A percentile compares a stretch with the other conserved stretches of the same genome.
These are phyloP conservation scores for Scaptomyza polygonia DNA, from an alignment of 2,888 invertebrate species.

Conservation along the genomic window DNA sequence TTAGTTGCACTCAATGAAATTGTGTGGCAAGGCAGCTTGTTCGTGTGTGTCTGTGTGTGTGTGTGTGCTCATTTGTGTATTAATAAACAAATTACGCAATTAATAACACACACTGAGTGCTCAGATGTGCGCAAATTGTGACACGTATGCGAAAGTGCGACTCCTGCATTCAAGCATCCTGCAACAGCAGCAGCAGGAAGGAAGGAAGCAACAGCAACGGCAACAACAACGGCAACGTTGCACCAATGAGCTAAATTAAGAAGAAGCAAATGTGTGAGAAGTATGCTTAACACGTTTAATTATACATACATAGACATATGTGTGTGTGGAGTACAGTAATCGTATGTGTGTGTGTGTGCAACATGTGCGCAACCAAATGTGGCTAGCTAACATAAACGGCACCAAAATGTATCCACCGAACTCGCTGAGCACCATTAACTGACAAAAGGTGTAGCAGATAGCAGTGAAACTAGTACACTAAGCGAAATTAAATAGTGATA, in stretches of 20 bases:
- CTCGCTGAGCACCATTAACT: slow-evolving; percentile 3
- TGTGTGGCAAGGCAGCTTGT: slow-evolving; percentile 3
- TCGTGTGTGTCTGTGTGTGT: slow-evolving; percentile 17
- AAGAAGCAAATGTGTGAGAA: slow-evolving; percentile 27
- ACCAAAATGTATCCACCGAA: slow-evolving; percentile 52
- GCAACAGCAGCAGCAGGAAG: slow-evolving; percentile 23
- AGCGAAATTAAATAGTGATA: not conserved
- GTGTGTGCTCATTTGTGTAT: slow-evolving; percentile 61
- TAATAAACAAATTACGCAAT: slow-evolving; percentile 78
- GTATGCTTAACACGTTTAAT: slow-evolving; percentile 24
- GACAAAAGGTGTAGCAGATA: not conserved
- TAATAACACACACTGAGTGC: slow-evolving; percentile 77
- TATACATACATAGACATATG: slow-evolving; percentile 1
- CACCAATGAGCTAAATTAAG: slow-evolving; percentile 50
- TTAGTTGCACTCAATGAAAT: slow-evolving; percentile 1
- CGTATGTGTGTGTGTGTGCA: slow-evolving; percentile 27
- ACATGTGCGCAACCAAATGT: slow-evolving; percentile 62
- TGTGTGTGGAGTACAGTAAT: slow-evolving; percentile 8
- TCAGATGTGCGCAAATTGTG: slow-evolving; percentile 72
- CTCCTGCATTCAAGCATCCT: slow-evolving; percentile 33
- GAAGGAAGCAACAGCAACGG: slow-evolving; percentile 27
- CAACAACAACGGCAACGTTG: slow-evolving; percentile 3
- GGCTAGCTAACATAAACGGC: too few relatives aligned
- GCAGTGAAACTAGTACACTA: not conserved
- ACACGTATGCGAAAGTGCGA: slow-evolving; percentile 37